Base-by-base conservation (phyloP, 1,140 invertebrate species). In the Penaeus chinensis region DNA sequence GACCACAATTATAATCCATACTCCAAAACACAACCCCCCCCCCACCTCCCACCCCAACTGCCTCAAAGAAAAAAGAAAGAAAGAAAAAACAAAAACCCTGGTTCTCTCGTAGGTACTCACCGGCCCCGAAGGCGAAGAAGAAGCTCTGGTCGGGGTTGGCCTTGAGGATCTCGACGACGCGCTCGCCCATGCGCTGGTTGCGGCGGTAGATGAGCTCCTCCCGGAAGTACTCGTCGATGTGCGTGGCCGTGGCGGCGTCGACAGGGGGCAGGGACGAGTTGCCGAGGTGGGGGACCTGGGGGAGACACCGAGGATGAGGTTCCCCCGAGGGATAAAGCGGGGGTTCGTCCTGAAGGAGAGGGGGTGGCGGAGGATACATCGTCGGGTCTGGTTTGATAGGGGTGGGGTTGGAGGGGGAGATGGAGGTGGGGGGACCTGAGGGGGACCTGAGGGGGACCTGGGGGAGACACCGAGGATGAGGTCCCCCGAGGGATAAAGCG, bases 121-220 rank as follows among this genome's bases (percentile, higher is more conserved):
- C 93, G 89, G 94, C 94, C 85, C 94, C 94, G 90, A 94, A 94
- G 69, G 94, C 94, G 91, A 94, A 94, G 91, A 94, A 94, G 90
- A 94, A 94, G 85, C 92, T 93, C 88, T 93, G 91, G n/a, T 92
- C 89, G 0, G 94, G 93, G 90, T 94, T 90, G 42, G 91, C 89
- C 60, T 91, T 88, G 8, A 94, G 91, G 42, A 94, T 90, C 82
- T 92, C 90, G 10, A 91, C 91, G 5, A 94, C 93, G 74, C 93
- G 90, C 62, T 92, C 89, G 11, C 92, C 93, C 94, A 94, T 94
- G 81, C 93, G 89, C 85, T 92, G 90, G 91, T 94, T 94, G 54
- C 94, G 91, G 89, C 93, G 93, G 87, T 92, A 92, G 62, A 94
- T 94, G 37, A 94, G 91, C 88, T 94, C 93, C 47, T 92, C 91